Evolutionary conservation across 2,888 invertebrate species (phyloP), one percentile per base, ranked within the genome.

Genomic region (Eupithecia inturbata): DNA sequence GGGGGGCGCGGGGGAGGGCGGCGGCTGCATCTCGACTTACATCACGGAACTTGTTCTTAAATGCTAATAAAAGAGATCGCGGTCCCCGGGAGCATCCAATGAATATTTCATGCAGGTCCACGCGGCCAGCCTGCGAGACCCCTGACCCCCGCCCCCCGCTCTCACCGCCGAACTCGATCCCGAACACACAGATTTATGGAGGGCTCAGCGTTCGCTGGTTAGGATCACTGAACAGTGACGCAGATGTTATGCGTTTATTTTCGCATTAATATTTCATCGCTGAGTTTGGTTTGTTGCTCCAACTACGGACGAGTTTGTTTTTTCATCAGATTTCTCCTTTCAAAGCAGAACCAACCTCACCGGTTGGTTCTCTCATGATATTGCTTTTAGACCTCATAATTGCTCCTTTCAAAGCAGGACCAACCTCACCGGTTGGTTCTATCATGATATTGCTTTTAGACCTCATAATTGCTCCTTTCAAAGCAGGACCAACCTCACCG

Each of bases 1-100:
- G 60, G 26, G 57, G 1, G 57, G n/a, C n/a, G 57, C 57, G 28
- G 60, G 16, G 7, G 53, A 22, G 53, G 60, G 28, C 60, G 60
- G 60, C 60, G 82, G 78, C 57, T 84, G 82, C 87, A 75, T 74
- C 67, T 77, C 72, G 79, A 77, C 79, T 87, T 87, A 87, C 88
- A 90, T 89, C 87, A 84, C 87, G 86, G 87, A 89, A 89, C 89
- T 90, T 90, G 89, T 36, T 89, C 89, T 89, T 89, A 89, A 90
- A 90, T 91, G 90, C 89, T 90, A 91, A 90, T 90, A 90, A 88
- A 89, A 88, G 89, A 88, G 87, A 88, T 88, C 88, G 86, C 80
- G 82, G 82, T 80, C 49, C 77, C 79, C 81, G 81, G 83, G 84
- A 85, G 84, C 83, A 85, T 79, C 78, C 87, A 84, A 90, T 90